Evolutionary conservation across 2,113 vertebrate genomes (phyloP).

Genomic region (Nyctibius bracteatus): DNA sequence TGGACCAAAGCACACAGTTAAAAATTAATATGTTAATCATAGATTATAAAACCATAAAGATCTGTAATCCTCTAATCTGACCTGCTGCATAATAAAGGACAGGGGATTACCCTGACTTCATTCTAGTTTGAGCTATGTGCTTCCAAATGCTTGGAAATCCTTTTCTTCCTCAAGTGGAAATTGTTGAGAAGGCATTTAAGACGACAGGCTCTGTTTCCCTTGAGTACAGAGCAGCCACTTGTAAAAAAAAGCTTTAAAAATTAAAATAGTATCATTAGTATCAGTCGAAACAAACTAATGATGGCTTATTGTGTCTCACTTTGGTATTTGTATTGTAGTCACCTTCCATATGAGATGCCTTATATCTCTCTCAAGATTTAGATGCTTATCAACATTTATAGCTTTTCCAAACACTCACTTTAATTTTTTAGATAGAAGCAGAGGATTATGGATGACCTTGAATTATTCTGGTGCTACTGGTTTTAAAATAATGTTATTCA

Average conservation of each 20-base stretch:
- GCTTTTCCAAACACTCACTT: not conserved
- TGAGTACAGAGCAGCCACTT: not conserved
- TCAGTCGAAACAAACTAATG: not conserved
- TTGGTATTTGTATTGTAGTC: not conserved
- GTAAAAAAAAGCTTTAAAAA: not conserved
- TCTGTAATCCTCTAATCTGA: slow-evolving; percentile 17
- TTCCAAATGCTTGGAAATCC: not conserved
- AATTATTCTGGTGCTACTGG: not conserved
- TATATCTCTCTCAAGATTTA: not conserved
- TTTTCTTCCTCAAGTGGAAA: not conserved
- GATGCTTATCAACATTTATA: not conserved
- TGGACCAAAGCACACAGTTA: not conserved
- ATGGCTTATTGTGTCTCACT: not conserved
- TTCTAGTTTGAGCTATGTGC: not conserved
- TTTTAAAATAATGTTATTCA: not conserved
- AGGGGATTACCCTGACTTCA: not conserved
- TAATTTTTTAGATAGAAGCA: not conserved
- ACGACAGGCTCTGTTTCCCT: not conserved
- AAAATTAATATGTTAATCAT: slow-evolving; percentile 13
- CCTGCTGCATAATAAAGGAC: not conserved
- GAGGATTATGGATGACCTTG: not conserved
- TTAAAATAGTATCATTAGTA: not conserved
- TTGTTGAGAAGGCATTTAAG: not conserved
- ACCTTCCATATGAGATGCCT: not conserved
- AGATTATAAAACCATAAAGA: slow-evolving; percentile 6